Evolutionary conservation across 2,888 invertebrate genomes (phyloP), one percentile per base, ranked within the genome.

Genomic region (Apeira syringaria): DNA sequence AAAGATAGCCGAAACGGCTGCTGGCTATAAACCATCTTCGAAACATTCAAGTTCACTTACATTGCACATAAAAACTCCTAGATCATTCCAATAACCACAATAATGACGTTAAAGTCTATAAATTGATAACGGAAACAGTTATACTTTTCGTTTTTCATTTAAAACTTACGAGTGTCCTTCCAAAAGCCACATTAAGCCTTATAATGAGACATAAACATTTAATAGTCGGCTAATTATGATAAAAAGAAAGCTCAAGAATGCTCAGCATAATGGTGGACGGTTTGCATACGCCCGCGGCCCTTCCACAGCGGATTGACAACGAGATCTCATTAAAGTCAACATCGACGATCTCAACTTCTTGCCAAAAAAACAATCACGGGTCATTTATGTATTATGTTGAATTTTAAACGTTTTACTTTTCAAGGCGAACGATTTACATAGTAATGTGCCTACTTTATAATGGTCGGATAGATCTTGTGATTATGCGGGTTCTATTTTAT

Each of bases 261-360:
- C 24, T 33, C 36, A 43, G 13, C 35, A 69, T 68, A 66, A 52
- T 51, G 53, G 41, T 25, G 34, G 37, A 47, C 43, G 18, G 49
- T 70, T 66, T 68, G 68, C 58, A 67, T 62, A 59, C 60, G 57
- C 54, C 41, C 20, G 39, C 54, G 50, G 51, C 40, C 49, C 59
- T 57, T 47, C 63, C 80, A 75, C 78, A 74, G 59, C 31, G 60
- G 77, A 80, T 79, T 81, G 81, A 81, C 81, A 83, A 79, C 68
- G 64, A 73, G 68, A 59, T 68, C 76, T 81, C 82, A 84, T 85
- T 85, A 67, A 18, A 61, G 60, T 61, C 58, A 56, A 54, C 52
- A 53, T 51, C 56, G 50, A 50, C 37, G 30, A 49, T 45, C 8
- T 58, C 52, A 39, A 40, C 38, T 43, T 50, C 57, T 56, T 50